Conservation (phyloP, 2,113 vertebrate species). For the Suricata suricatta region DNA sequence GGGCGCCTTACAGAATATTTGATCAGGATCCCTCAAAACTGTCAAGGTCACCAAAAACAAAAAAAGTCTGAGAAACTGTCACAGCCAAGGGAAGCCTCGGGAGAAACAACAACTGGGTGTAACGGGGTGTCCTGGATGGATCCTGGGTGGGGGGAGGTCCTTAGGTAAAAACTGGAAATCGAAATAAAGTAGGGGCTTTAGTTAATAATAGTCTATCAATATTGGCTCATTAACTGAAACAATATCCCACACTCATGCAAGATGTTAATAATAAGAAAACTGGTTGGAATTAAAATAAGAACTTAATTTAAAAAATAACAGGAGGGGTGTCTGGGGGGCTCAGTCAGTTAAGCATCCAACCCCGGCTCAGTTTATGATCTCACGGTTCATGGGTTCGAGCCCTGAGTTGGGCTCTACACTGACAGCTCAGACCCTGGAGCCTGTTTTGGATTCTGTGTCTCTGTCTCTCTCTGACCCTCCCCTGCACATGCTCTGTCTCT, state of each 20-base stretch:
- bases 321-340: no score
- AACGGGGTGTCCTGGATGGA: no score
- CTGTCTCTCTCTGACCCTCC: no score
- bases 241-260: not conserved
- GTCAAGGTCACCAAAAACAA: not conserved
- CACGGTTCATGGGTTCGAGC: no score
- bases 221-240: not conserved
- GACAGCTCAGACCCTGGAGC: no score
- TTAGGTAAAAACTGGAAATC: not conserved
- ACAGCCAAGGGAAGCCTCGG: not conserved
- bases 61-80: not conserved
- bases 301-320: no score
- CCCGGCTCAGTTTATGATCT: no score
- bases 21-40: not conserved
- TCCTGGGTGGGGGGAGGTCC: not conserved
- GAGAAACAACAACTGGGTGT: no score
- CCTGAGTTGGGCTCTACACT: no score
- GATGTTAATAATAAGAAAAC: not conserved
- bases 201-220: not conserved
- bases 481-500: no score
- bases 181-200: not conserved
- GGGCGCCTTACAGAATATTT: not conserved
- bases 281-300: not conserved
- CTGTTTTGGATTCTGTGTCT: no score
- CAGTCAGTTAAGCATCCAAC: no score